Conservation (phyloP, 2,113 vertebrate species). For the Vulpes vulpes region DNA sequence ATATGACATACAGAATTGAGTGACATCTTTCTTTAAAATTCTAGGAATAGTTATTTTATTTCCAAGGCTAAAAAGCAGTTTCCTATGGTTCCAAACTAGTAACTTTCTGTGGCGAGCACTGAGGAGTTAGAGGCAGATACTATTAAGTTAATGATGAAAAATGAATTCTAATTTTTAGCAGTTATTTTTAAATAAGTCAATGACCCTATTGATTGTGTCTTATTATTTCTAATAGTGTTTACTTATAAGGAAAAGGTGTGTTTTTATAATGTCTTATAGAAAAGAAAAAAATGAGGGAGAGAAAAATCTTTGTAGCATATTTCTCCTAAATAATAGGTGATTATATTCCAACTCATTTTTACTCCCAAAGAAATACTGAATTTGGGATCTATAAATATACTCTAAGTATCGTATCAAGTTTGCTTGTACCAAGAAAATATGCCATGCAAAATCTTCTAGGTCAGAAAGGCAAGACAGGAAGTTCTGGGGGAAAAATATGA, state of each 20-base stretch:
- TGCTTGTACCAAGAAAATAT: not conserved
- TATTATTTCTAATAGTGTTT: constrained; percentile 10
- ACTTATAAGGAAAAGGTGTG: not conserved
- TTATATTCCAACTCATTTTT: constrained; percentile 47
- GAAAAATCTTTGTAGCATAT: not conserved
- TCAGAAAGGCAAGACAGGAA: not conserved
- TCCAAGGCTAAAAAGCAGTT: constrained; percentile 25
- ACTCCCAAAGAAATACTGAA: not conserved
- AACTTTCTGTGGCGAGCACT: not conserved
- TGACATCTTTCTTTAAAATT: constrained; percentile 69
- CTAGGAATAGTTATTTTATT: constrained; percentile 65
- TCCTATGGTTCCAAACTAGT: not conserved
- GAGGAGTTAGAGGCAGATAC: not conserved
- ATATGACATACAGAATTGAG: constrained; percentile 56
- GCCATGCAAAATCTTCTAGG: not conserved
- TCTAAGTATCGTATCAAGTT: not conserved
- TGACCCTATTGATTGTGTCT: not conserved
- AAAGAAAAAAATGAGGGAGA: not conserved
- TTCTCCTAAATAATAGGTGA: not conserved
- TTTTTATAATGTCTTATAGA: not conserved
- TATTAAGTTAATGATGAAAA: constrained; percentile 58
- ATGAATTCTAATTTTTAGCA: constrained; percentile 5
- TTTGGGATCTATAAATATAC: not conserved
- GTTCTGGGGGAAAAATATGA: not conserved
- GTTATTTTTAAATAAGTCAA: constrained; percentile 30